Percentiles rank a stretch among this genome's conserved stretches.
These are phyloP conservation scores for Dynastes hyllus DNA, from an alignment of 2,888 invertebrate species.

Conservation along the genomic window DNA sequence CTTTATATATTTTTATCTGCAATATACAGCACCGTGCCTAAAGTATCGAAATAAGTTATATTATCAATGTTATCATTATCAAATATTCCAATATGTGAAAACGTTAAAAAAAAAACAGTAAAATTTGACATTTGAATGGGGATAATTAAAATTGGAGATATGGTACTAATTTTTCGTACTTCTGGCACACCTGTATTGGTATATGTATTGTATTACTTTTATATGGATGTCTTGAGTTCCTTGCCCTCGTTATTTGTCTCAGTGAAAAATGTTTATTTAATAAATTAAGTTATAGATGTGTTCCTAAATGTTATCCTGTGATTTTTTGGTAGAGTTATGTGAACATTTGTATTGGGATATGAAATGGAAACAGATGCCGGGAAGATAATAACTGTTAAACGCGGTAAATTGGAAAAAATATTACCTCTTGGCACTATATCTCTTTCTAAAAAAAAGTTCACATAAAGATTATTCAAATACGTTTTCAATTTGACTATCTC, in stretches of 20 bases:
- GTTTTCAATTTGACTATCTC: too few species aligned
- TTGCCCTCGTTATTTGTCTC: not conserved
- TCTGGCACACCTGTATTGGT: not conserved
- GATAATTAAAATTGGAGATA: too few species aligned
- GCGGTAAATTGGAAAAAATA: constrained; percentile 16
- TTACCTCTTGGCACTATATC: not conserved
- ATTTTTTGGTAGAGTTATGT: not conserved
- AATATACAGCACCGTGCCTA: not conserved
- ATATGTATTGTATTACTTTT: not conserved
- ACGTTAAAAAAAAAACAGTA: too few species aligned
- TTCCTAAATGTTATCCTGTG: not conserved
- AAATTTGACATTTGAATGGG: too few species aligned
- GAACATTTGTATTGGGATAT: not conserved
- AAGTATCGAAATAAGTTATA: not conserved
- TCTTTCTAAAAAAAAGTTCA: too few species aligned
- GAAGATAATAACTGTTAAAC: not conserved
- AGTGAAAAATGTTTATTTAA: not conserved
- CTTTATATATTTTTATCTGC: constrained; percentile 7
- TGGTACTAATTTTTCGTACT: not conserved
- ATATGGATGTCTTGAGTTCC: not conserved
- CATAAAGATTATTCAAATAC: too few species aligned
- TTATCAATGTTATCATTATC: too few species aligned
- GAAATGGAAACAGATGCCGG: not conserved
- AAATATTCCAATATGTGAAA: too few species aligned
- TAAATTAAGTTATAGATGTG: not conserved